phyloP scores from a whole-genome alignment of 2,888 invertebrate genomes.

The Brachylomia viminalis region DNA sequence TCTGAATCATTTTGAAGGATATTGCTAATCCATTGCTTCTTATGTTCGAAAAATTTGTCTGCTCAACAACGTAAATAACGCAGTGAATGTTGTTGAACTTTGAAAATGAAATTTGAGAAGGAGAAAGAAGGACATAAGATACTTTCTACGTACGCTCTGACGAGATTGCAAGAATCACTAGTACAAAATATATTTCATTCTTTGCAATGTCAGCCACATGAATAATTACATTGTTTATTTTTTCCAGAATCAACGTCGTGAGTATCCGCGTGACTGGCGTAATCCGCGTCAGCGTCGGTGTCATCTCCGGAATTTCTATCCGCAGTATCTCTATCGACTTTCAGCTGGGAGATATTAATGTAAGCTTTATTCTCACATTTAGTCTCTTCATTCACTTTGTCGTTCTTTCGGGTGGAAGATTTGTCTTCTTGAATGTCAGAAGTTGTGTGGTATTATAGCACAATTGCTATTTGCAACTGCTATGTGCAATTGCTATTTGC shows the following conservation, averaged over 20 bases:
- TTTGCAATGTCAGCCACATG: background rate
- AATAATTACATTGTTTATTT: background rate
- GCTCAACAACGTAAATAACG: no score
- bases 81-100: no score
- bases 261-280: slow-evolving; percentile 70
- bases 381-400: background rate
- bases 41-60: no score
- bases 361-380: slow-evolving; percentile 54
- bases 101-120: background rate
- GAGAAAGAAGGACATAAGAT: background rate
- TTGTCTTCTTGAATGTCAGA: background rate
- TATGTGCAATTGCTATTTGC: no score
- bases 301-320: slow-evolving; percentile 77
- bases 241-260: slow-evolving; percentile 71
- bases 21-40: no score
- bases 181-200: background rate
- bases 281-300: slow-evolving; percentile 70
- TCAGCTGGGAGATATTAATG: slow-evolving; percentile 73
- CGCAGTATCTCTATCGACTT: slow-evolving; percentile 72
- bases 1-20: no score
- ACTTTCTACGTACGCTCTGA: background rate
- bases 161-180: background rate
- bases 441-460: background rate
- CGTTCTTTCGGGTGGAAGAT: background rate
- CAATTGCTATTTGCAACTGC: no score